Base-by-base conservation (phyloP, 2,797 vertebrate genomes). In the Hylomyscus alleni region DNA sequence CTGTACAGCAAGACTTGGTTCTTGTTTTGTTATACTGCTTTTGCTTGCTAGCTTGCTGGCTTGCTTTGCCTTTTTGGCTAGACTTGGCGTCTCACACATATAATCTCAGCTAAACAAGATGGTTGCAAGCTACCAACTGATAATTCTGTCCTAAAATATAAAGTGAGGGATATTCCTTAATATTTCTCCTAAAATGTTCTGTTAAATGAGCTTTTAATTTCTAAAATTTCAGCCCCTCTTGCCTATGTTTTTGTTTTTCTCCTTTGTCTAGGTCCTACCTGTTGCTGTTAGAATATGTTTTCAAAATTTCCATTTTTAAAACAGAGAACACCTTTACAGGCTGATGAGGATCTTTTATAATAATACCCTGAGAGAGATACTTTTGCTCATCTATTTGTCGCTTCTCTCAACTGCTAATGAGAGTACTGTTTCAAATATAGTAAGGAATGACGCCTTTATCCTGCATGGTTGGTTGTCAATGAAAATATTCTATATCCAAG, bases 171-270 rank as follows among this genome's bases (percentile, higher is more conserved):
- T 11, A 56, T 40, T n/a, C 8, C n/a, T 40, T 56, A 87, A 54
- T 56, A 56, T 29, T 73, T 29, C 29, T 29, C 67, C 22, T 47
- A 12, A 54, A 54, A 40, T 31, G 14, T 54, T 72, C 34, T 26
- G 20, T 52, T 31, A 56, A 73, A 31, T 87, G 8, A 40, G 24
- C 15, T 40, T 73, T 73, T 40, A 14, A 29, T 73, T 56, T 54
- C 15, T 72, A 87, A 37, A 72, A 1, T 87, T 87, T 29, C n/a
- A 78, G 20, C 29, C 0, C 31, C 56, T 44, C n/a, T 54, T 82
- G 9, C 13, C 47, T 91, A 62, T 76, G 76, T 22, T 90, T 95
- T 90, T 85, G n/a, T 34, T 91, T 92, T 93, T 91, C 37, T 90
- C 90, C n/a, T 80, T 93, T 93, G 19, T 11, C 54, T 29, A 78